phyloP scores from a whole-genome alignment of 2,888 invertebrate genomes.

The Chloroclysta siterata region DNA sequence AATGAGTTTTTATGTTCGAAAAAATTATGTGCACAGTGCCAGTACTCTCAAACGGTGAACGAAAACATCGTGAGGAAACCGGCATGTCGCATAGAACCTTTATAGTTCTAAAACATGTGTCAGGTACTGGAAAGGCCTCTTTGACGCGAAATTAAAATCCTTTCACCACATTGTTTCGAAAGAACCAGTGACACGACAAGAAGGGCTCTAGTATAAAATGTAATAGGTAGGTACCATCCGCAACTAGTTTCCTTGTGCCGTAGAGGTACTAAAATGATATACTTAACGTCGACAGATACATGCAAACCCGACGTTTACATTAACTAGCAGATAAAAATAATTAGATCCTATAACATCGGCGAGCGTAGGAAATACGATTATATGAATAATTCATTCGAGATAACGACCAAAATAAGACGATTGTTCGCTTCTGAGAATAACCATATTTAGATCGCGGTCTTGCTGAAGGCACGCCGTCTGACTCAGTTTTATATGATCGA shows the following conservation, averaged over 20 bases:
- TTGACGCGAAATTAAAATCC: no score
- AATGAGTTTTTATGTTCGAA: no score
- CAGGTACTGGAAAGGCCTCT: no score
- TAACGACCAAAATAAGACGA: constrained; percentile 76
- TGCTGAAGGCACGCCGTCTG: constrained; percentile 35
- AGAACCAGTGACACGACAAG: no score
- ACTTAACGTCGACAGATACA: constrained; percentile 41
- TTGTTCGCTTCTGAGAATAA: constrained; percentile 72
- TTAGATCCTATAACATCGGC: constrained; percentile 56
- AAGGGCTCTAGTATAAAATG: no score
- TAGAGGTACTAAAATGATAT: constrained; percentile 34
- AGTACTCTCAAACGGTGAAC: no score
- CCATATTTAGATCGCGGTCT: constrained; percentile 57
- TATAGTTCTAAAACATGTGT: no score
- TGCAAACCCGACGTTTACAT: constrained; percentile 19
- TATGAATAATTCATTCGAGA: constrained; percentile 77
- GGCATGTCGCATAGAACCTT: no score
- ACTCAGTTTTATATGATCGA: constrained; percentile 14
- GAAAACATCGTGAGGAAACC: no score
- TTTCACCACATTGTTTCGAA: no score
- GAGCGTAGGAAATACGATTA: constrained; percentile 71
- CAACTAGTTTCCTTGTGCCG: constrained; percentile 10
- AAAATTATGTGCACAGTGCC: no score
- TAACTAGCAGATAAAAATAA: constrained; percentile 54
- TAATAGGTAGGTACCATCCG: not conserved